These are phyloP conservation scores for Psylliodes chrysocephalus DNA, from an alignment of 2,888 invertebrate genomes.

Conservation along the genomic window DNA sequence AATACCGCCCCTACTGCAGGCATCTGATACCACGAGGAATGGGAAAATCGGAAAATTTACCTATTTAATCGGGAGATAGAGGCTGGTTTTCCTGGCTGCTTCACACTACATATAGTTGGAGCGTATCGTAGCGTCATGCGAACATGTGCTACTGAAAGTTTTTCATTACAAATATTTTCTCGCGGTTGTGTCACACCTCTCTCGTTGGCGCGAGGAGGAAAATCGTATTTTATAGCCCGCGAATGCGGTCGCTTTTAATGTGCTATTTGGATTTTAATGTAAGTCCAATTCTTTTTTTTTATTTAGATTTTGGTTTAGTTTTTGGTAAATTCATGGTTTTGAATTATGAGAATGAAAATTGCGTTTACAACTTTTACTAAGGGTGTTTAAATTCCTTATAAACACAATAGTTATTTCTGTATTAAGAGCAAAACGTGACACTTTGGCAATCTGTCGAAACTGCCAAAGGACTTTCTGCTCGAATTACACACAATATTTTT, in stretches of 20 bases:
- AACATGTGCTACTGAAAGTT: slow-evolving; percentile 8
- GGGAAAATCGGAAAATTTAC: slow-evolving; percentile 16
- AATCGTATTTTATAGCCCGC: background rate
- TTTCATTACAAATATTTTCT: slow-evolving; percentile 26
- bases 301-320: background rate
- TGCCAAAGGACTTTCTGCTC: too few relatives aligned
- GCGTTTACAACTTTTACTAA: too few relatives aligned
- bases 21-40: slow-evolving; percentile 13
- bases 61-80: background rate
- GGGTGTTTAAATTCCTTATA: too few relatives aligned
- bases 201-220: background rate
- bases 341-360: background rate
- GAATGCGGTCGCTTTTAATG: background rate
- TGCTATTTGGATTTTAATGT: background rate
- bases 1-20: background rate
- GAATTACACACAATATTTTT: too few relatives aligned
- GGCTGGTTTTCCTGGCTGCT: background rate
- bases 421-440: too few relatives aligned
- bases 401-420: too few relatives aligned
- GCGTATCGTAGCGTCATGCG: background rate
- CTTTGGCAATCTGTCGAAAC: too few relatives aligned
- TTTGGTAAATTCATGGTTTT: too few relatives aligned
- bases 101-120: background rate
- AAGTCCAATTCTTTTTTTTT: too few relatives aligned
- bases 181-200: slow-evolving; percentile 15